Conservation (phyloP, 1,140 invertebrate species). For the Chionoecetes opilio region DNA sequence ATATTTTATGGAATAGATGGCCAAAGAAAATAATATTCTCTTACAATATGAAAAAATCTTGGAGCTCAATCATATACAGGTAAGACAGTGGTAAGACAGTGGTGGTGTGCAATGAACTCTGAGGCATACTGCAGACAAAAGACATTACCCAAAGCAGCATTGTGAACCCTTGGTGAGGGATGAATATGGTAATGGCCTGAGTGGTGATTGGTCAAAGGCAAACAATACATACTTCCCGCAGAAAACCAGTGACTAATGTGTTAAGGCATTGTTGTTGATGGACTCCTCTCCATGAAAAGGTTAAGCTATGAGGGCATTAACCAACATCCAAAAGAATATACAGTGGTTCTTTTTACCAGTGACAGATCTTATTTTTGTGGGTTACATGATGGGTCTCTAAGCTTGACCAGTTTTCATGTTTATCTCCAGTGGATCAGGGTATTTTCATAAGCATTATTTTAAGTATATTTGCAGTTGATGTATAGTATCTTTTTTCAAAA, state of each 20-base stretch:
- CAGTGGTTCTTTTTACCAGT: constrained; percentile 37
- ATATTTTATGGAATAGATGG: constrained; percentile 49
- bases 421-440: constrained; percentile 79
- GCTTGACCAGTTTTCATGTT: constrained; percentile 59
- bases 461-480: constrained; percentile 78
- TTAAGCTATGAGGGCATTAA: constrained; percentile 49
- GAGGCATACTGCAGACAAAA: constrained; percentile 53
- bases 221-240: neutral
- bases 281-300: constrained; percentile 58
- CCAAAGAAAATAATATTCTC: constrained; percentile 69
- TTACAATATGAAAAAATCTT: constrained; percentile 35
- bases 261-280: constrained; percentile 67
- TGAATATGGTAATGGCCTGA: constrained; percentile 52
- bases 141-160: constrained; percentile 65
- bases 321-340: neutral
- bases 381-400: constrained; percentile 35
- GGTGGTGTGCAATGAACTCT: constrained; percentile 43
- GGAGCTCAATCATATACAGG: constrained; percentile 23
- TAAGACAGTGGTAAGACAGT: constrained; percentile 67
- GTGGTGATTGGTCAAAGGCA: constrained; percentile 41
- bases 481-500: constrained; percentile 71
- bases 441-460: constrained; percentile 79
- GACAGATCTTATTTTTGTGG: constrained; percentile 33
- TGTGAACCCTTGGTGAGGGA: constrained; percentile 61
- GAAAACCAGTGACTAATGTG: constrained; percentile 71